These are phyloP conservation scores for Lipotes vexillifer DNA, from an alignment of 2,113 vertebrate species.

Conservation along the genomic window DNA sequence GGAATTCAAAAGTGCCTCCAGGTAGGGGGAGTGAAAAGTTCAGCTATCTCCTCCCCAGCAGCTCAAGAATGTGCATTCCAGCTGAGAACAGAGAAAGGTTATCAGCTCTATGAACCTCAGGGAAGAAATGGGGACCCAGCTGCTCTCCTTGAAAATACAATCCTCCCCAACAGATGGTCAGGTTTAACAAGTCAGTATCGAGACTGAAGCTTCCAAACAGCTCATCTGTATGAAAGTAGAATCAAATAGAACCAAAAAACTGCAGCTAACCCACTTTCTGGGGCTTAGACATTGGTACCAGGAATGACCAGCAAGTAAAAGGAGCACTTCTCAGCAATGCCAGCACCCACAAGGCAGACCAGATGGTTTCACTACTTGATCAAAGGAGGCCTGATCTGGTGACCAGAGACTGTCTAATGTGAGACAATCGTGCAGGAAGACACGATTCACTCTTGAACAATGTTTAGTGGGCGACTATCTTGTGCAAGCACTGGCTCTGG, in stretches of 20 bases:
- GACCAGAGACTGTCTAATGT: background rate
- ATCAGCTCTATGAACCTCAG: slow-evolving; percentile 79
- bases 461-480: background rate
- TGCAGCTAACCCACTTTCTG: background rate
- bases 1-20: background rate
- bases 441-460: background rate
- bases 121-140: slow-evolving; percentile 75
- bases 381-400: background rate
- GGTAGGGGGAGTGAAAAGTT: slow-evolving; percentile 41
- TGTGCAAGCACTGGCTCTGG: background rate
- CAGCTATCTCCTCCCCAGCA: slow-evolving; percentile 32
- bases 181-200: slow-evolving; percentile 54
- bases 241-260: background rate
- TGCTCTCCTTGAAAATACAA: slow-evolving; percentile 68
- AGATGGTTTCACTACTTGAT: background rate
- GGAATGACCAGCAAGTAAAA: background rate
- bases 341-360: background rate
- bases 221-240: background rate
- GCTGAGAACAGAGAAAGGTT: slow-evolving; percentile 77
- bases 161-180: slow-evolving; percentile 68
- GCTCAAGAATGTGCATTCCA: slow-evolving; percentile 64
- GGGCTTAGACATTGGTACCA: background rate
- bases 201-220: slow-evolving; percentile 14
- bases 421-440: background rate
- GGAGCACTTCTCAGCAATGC: background rate